These are phyloP conservation scores for Euwallacea fornicatus DNA, from an alignment of 1,140 invertebrate genomes.

Conservation along the genomic window DNA sequence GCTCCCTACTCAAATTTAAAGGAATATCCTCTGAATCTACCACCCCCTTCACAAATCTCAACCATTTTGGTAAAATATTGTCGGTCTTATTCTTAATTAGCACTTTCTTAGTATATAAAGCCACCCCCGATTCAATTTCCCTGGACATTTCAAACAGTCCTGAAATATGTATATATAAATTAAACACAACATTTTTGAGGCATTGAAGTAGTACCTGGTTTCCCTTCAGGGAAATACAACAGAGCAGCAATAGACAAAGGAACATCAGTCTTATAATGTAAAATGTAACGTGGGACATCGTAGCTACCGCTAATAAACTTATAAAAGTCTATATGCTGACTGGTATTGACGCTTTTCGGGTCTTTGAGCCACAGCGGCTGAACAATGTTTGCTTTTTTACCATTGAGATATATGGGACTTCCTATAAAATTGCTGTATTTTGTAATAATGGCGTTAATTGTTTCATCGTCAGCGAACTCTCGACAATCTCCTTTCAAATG, in stretches of 20 bases:
- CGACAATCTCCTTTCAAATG: slow-evolving; percentile 84
- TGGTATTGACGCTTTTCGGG: slow-evolving; percentile 79
- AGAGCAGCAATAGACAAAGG: slow-evolving; percentile 89
- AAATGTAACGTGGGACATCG: slow-evolving; percentile 79
- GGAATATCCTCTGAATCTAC: slow-evolving; percentile 99
- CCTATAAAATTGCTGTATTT: slow-evolving; percentile 98
- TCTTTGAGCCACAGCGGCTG: slow-evolving; percentile 93
- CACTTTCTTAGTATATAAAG: slow-evolving; percentile 87
- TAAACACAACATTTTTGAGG: background rate
- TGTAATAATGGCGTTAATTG: slow-evolving; percentile 83
- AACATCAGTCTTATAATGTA: slow-evolving; percentile 88
- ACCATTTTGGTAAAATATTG: slow-evolving; percentile 91
- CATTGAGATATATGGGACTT: slow-evolving; percentile 89
- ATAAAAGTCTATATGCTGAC: slow-evolving; percentile 91
- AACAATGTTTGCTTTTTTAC: slow-evolving; percentile 64
- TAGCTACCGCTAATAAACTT: slow-evolving; percentile 83
- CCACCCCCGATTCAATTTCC: slow-evolving; percentile 78
- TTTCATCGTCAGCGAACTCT: slow-evolving; percentile 86
- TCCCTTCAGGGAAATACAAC: slow-evolving; percentile 91
- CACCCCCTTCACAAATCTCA: slow-evolving; percentile 93
- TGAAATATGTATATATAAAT: slow-evolving; percentile 35
- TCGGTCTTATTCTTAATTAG: slow-evolving; percentile 90
- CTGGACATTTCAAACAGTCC: slow-evolving; percentile 86
- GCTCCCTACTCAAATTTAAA: slow-evolving; percentile 92
- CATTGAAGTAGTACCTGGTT: slow-evolving; percentile 59